Evolutionary conservation across 2,113 vertebrate genomes (phyloP), one percentile per base, ranked within the genome.

Genomic region (Macheiramphus alcinus): DNA sequence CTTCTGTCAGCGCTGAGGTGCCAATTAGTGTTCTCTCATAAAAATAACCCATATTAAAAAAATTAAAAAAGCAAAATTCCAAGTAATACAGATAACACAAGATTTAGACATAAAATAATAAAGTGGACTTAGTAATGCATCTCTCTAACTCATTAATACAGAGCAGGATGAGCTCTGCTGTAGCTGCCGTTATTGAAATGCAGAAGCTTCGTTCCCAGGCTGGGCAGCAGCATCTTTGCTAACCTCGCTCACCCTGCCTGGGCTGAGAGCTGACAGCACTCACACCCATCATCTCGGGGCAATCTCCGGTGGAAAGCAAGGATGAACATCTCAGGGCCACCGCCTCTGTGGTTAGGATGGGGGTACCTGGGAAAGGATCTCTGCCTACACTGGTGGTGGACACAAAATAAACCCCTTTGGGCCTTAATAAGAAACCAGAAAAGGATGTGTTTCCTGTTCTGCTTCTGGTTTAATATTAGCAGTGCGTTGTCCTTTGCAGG

Each of bases 21-120:
- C 91, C 95, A 97, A 58, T 89, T 91, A 65, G 32, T 52, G n/a
- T 68, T 59, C 68, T 52, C n/a, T 84, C 48, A 82, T 68, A 92
- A 96, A 96, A 95, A 94, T 74, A 95, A 82, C 48, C 52, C 16
- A 0, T 11, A 9, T 31, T 71, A 20, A 80, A 89, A 76, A 74
- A 83, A 70, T 42, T 11, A 16, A n/a, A 83, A 73, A 74, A 52
- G 84, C 43, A 82, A 16, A 63, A 82, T 61, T 94, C 93, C 92
- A 91, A 86, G 40, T 45, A 56, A 80, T 73, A 68, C 6, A 66
- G 48, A 62, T 76, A 92, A 95, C 93, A 83, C 3, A 59, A 80
- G 42, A 75, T 83, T 78, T 82, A 86, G 55, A 45, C 59, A 47
- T 70, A 85, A 89, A 93, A 79, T 75, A 83, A 53, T 42, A 22